Conservation (phyloP, 2,888 invertebrate species). For the Apamea epomidion region DNA sequence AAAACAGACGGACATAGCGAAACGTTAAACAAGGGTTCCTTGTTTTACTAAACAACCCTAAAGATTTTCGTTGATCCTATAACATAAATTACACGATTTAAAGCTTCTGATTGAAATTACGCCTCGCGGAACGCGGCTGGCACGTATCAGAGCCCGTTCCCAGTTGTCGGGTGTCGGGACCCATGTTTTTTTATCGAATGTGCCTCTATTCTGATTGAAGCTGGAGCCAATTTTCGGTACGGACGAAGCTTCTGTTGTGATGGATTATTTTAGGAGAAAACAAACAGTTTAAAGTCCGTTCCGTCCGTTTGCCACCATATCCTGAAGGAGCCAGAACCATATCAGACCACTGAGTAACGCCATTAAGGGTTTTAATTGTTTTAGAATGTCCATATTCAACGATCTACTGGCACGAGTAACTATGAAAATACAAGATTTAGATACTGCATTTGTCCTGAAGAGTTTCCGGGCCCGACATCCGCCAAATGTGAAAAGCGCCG, state of each 20-base stretch:
- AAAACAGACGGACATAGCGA: neutral
- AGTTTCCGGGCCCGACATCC: neutral
- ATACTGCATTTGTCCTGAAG: neutral
- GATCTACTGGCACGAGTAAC: neutral
- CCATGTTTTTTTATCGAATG: neutral
- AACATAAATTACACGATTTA: neutral
- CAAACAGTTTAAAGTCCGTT: neutral
- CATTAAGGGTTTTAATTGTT: neutral
- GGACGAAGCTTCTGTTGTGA: neutral
- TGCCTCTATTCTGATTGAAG: neutral
- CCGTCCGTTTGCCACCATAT: neutral
- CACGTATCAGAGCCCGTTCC: neutral
- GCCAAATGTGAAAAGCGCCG: neutral
- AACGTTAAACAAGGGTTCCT: neutral
- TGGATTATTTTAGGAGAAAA: neutral
- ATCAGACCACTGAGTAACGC: neutral
- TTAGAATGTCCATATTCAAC: neutral
- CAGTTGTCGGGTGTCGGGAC: neutral
- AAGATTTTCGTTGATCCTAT: neutral
- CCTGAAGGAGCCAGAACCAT: neutral
- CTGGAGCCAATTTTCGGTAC: neutral
- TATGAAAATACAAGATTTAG: neutral
- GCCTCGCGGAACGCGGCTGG: neutral
- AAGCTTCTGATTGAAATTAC: neutral
- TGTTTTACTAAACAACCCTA: neutral